Conservation (phyloP, 2,888 invertebrate genomes). For the Agrotis clavis region DNA sequence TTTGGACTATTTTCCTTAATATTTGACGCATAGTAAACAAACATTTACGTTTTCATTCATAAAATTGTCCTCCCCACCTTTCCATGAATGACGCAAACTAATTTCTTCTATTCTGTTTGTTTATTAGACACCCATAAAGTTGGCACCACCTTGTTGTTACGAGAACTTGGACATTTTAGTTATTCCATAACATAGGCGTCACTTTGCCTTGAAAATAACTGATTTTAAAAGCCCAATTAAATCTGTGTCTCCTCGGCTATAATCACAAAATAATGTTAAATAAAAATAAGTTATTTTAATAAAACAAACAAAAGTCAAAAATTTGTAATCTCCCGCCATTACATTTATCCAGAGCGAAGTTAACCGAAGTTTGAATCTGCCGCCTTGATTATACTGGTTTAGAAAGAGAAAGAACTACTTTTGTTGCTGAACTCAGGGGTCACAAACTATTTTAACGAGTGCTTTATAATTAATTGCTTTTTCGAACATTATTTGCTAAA, state of each 20-base stretch:
- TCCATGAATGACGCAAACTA: slow-evolving; percentile 59
- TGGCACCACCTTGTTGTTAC: slow-evolving; percentile 57
- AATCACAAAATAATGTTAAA: background rate
- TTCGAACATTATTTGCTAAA: background rate
- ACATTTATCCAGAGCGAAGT: slow-evolving; percentile 70
- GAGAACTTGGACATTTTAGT: slow-evolving; percentile 2
- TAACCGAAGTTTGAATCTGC: slow-evolving; percentile 78
- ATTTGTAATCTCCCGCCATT: slow-evolving; percentile 79
- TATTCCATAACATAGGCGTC: background rate
- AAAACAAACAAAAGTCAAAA: slow-evolving; percentile 51
- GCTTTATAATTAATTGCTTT: slow-evolving; percentile 22
- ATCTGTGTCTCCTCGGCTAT: background rate
- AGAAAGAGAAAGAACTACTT: slow-evolving; percentile 77
- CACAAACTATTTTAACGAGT: slow-evolving; percentile 58
- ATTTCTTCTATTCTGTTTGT: slow-evolving; percentile 61
- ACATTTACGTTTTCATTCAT: slow-evolving; percentile 60
- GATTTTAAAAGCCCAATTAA: background rate
- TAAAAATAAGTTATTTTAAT: background rate
- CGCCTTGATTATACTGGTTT: slow-evolving; percentile 73
- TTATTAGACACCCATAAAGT: slow-evolving; percentile 50
- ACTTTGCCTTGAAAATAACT: background rate
- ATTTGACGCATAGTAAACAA: slow-evolving; percentile 55
- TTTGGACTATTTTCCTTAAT: slow-evolving; percentile 22
- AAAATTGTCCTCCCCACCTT: slow-evolving; percentile 51
- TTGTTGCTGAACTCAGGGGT: slow-evolving; percentile 60